Percentiles rank a stretch among this genome's conserved stretches.
Evolutionary conservation across 1,140 invertebrate species (phyloP).

Genomic region (Argopecten irradians): DNA sequence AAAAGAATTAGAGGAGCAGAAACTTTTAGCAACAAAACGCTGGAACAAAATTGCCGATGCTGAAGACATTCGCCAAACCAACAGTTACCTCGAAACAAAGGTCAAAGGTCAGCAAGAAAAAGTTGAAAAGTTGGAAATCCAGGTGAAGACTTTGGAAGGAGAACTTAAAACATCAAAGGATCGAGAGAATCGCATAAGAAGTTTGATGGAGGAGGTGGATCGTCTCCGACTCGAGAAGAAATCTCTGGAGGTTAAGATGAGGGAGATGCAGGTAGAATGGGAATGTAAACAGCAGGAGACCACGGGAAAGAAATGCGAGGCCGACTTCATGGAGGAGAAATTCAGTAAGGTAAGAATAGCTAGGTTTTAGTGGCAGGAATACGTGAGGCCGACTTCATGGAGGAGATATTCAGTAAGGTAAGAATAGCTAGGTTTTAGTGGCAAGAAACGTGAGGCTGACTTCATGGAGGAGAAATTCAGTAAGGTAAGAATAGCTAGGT

Average conservation of each 20-base stretch:
- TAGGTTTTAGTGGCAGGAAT: no score
- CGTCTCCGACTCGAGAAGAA: constrained; percentile 43
- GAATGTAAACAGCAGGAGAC: constrained; percentile 73
- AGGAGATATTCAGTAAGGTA: no score
- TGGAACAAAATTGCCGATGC: constrained; percentile 62
- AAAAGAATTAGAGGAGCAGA: constrained; percentile 56
- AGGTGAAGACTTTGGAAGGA: constrained; percentile 53
- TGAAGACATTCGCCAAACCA: constrained; percentile 68
- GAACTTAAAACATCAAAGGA: constrained; percentile 52
- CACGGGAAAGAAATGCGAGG: constrained; percentile 43
- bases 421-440: no score
- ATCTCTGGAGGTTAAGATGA: constrained; percentile 53
- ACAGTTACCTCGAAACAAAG: constrained; percentile 70
- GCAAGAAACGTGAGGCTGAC: constrained; percentile 44
- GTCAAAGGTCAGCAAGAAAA: constrained; percentile 72
- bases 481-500: constrained; percentile 40
- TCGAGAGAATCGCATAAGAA: constrained; percentile 49
- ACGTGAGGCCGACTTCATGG: no score
- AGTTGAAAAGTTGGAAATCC: constrained; percentile 77
- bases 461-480: constrained; percentile 54
- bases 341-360: constrained; percentile 48
- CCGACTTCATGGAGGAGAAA: constrained; percentile 52
- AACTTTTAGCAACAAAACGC: constrained; percentile 44
- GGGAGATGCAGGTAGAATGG: constrained; percentile 49
- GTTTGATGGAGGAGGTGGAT: constrained; percentile 42